phyloP scores from a whole-genome alignment of 1,140 invertebrate species.

The Drosophila parabipectinata region DNA sequence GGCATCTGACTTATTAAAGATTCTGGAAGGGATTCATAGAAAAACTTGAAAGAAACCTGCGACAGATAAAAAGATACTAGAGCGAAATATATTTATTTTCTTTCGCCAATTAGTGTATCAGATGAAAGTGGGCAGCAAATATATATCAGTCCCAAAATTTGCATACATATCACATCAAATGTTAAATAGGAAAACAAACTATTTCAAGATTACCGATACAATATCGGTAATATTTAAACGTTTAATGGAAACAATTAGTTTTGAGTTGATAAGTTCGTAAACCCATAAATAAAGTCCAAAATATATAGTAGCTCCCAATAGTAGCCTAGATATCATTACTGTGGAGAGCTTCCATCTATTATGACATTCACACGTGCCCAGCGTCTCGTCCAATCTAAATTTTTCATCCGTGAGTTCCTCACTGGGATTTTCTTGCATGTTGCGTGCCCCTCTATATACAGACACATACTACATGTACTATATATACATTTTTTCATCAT shows the following conservation, averaged over 20 bases:
- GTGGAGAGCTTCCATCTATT: conserved; percentile 33
- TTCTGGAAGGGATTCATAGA: conserved; percentile 1
- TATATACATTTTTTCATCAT: conserved; percentile 19
- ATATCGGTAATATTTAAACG: too few species aligned
- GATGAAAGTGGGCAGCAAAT: not conserved
- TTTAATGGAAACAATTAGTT: not conserved
- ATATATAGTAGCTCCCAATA: not conserved
- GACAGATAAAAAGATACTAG: conserved; percentile 27
- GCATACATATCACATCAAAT: not conserved
- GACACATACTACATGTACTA: conserved; percentile 4
- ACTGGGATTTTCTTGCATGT: conserved; percentile 42
- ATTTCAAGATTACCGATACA: not conserved
- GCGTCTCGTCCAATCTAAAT: conserved; percentile 22
- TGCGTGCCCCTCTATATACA: conserved; percentile 50
- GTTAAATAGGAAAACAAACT: conserved; percentile 2
- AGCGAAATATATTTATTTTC: conserved; percentile 1
- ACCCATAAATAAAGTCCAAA: not conserved
- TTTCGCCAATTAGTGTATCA: conserved; percentile 3
- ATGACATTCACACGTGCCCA: conserved; percentile 68
- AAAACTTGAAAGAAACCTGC: conserved; percentile 10
- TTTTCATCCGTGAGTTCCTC: conserved; percentile 43
- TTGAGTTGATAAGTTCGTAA: not conserved
- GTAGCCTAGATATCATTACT: not conserved
- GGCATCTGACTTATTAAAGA: conserved; percentile 2
- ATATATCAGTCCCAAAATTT: not conserved